Evolutionary conservation across 2,797 vertebrate species (phyloP), one percentile per base, ranked within the genome.

Genomic region (Melanotaenia trifasciata): DNA sequence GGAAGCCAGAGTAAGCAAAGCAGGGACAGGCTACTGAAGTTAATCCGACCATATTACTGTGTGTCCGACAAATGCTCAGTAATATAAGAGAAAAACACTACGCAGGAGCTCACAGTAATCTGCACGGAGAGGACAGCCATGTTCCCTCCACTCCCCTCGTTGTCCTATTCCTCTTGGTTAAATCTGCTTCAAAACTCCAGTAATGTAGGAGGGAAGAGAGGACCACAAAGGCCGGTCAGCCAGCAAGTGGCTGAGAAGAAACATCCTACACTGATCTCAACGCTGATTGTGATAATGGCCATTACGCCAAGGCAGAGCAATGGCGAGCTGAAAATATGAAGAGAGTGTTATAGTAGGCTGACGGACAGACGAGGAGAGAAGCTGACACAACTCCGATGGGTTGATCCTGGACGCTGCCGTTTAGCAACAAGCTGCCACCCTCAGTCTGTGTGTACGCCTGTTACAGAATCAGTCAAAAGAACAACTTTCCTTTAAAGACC

Each of bases 151-250:
- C 30, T 36, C 16, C 28, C 38, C 68, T 38, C 58, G 70, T 28
- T 58, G 58, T 54, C 62, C 64, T 78, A 60, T 61, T 85, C 77
- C 64, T 85, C 60, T 47, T 64, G 79, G 64, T 79, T 69, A 63
- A 84, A 82, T 86, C 79, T 80, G 79, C 85, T 87, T 62, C 81
- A 79, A 83, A 89, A 88, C 76, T 85, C 81, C 84, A 71, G 79
- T 67, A 61, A 76, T 80, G 80, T 73, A 74, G 73, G 75, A 74
- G 78, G 79, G 79, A 84, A 82, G 76, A 83, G 72, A 81, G 79
- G 78, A 86, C 56, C 81, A 79, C 75, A 74, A 50, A 86, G 89
- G 84, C 89, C 76, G 30, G 58, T 77, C 81, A 78, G 72, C 70
- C 76, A 64, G 83, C 76, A 51, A 83, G 74, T 50, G 68, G 74